These are phyloP conservation scores for Hippopotamus amphibius DNA, from an alignment of 2,113 vertebrate species.

Conservation along the genomic window DNA sequence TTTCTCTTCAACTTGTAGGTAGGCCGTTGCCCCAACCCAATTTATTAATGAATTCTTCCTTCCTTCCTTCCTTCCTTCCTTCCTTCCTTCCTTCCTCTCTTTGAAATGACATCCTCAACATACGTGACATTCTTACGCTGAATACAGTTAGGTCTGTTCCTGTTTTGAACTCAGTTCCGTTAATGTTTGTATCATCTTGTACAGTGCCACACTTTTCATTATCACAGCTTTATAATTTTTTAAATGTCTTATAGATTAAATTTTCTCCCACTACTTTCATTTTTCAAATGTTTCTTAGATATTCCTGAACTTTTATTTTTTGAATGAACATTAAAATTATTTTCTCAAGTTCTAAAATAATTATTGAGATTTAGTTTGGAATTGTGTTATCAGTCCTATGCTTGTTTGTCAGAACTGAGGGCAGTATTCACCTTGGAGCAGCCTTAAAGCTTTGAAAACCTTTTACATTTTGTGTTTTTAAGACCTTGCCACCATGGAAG, in stretches of 20 bases:
- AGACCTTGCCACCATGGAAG: constrained; percentile 99
- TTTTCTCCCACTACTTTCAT: background rate
- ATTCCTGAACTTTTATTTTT: background rate
- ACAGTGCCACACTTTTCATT: background rate
- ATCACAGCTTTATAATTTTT: background rate
- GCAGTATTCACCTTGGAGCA: background rate
- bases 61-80: no score
- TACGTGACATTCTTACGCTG: background rate
- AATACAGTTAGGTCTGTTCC: background rate
- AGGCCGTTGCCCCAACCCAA: background rate
- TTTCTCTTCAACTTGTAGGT: background rate
- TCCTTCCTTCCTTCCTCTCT: no score
- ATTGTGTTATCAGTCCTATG: background rate
- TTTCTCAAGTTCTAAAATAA: constrained; percentile 6
- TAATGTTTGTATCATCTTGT: background rate
- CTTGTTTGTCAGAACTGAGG: background rate
- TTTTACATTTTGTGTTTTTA: constrained; percentile 81
- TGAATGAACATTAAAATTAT: background rate
- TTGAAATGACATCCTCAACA: background rate
- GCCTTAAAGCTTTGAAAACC: constrained; percentile 35
- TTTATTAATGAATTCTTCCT: background rate
- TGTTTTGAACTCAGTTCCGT: background rate
- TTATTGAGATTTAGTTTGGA: background rate
- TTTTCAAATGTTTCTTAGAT: background rate
- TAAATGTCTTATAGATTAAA: background rate